Base-by-base conservation (phyloP, 2,888 invertebrate species). In the Yponomeuta evonymella region DNA sequence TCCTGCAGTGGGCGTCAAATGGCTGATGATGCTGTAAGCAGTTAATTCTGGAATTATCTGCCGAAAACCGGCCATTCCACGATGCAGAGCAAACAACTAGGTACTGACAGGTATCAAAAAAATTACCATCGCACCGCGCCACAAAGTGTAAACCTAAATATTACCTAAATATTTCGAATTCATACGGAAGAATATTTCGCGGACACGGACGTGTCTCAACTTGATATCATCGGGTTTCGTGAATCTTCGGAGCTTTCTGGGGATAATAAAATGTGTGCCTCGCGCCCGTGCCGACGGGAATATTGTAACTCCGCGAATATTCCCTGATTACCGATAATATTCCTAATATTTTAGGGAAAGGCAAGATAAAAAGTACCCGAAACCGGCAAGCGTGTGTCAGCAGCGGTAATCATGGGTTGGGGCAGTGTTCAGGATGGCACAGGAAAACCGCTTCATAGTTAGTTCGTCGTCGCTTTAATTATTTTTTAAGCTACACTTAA, bases 161-260 rank as follows among this genome's bases (percentile, higher is more conserved):
- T 23, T 23, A 23, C 1, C 23, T 71, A 70, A 71, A 71, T 71
- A 70, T 71, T 72, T 72, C 70, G 68, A 58, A 72, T 72, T 72
- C 67, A 70, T 67, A 70, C 51, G 67, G 62, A 33, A 70, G 66
- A 70, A 71, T 71, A 69, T 71, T 71, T 71, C 67, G 64, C 70
- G 70, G 70, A 58, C 70, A 12, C 64, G 75, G 71, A 75, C 77
- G 76, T 75, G 76, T 74, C 70, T 71, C 62, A 72, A 72, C 70
- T 74, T 72, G 71, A 69, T 75, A 77, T 73, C 73, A 73, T 74
- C 72, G 73, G 72, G 66, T 70, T 70, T 70, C 67, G 70, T 67
- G 67, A 71, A 72, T 72, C 72, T 70, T 70, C 72, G 67, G 51
- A 5, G 51, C 51, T 58, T 58, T 58, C 15, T 15, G 51, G 51